Evolutionary conservation across 2,797 vertebrate genomes (phyloP).

Genomic region (Amazonetta brasiliensis): DNA sequence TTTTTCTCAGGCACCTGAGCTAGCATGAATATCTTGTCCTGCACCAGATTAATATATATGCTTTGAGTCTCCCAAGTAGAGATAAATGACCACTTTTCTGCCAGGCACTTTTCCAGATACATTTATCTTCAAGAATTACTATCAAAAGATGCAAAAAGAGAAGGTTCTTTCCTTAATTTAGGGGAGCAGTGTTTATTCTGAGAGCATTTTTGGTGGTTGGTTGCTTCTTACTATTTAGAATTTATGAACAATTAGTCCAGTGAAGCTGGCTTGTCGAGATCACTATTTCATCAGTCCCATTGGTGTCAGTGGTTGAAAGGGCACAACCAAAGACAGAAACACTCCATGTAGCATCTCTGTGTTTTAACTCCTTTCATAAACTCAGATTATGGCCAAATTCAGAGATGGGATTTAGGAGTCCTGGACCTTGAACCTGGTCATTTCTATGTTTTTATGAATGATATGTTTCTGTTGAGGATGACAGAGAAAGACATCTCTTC

Average conservation of each 20-base stretch:
- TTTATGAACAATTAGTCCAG: background rate
- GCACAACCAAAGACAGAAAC: background rate
- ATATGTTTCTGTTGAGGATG: background rate
- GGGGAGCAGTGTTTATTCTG: background rate
- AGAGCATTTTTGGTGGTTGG: background rate
- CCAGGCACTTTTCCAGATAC: background rate
- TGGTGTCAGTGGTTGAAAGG: background rate
- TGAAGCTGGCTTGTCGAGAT: background rate
- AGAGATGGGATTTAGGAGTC: background rate
- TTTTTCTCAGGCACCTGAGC: background rate
- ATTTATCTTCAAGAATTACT: background rate
- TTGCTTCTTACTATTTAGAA: background rate
- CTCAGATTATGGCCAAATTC: background rate
- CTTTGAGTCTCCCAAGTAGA: background rate
- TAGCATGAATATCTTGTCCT: background rate
- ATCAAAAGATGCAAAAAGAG: background rate
- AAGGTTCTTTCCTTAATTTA: background rate
- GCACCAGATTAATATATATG: background rate
- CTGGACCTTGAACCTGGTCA: background rate
- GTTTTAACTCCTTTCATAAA: background rate
- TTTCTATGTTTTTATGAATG: background rate
- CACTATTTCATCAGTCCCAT: background rate
- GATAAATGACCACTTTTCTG: background rate
- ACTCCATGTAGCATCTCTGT: background rate
- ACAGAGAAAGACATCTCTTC: background rate